Base-by-base conservation (phyloP, 1,140 invertebrate species). In the Rhynchophorus ferrugineus region DNA sequence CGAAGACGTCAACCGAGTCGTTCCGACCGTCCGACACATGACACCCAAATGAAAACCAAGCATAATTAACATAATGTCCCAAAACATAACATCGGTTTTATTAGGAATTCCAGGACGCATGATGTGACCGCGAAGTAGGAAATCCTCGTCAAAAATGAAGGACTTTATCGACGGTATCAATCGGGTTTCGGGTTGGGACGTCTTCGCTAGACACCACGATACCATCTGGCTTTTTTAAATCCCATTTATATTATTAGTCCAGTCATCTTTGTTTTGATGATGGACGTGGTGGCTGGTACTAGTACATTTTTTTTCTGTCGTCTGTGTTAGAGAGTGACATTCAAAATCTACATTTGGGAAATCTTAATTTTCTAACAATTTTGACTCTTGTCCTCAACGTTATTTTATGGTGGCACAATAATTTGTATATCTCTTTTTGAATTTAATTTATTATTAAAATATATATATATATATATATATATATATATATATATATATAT, bases 201-300 rank as follows among this genome's bases (percentile, higher is more conserved):
- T 58, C 58, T 59, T 63, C 60, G 24, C 24, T 11, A 29, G 24
- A 5, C 24, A 42, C 46, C 44, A 35, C 21, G 51, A 54, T 54
- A 41, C 8, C 38, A 54, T 54, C 51, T 54, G 14, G 24, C 11
- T 29, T 3, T 13, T 42, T 54, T 44, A 61, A 63, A 63, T 63
- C 62, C n/a, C 60, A 63, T 63, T 63, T 63, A 63, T 61, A 61
- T 63, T 61, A 61, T 61, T 60, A 63, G 61, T 61, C 53, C 51
- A 60, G 62, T 63, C 61, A 63, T 60, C 43, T 52, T 54, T 47
- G 33, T 54, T 54, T 47, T 37, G 22, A 24, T 54, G 51, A 54
- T 44, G 44, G 44, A 17, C 36, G 33, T 47, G 42, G 37, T 44
- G 51, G 44, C 33, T 17, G 7, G 43, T 6, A 17, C 17, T 42